Evolutionary conservation across 2,888 invertebrate genomes (phyloP).

Genomic region (Microplitis manilae): DNA sequence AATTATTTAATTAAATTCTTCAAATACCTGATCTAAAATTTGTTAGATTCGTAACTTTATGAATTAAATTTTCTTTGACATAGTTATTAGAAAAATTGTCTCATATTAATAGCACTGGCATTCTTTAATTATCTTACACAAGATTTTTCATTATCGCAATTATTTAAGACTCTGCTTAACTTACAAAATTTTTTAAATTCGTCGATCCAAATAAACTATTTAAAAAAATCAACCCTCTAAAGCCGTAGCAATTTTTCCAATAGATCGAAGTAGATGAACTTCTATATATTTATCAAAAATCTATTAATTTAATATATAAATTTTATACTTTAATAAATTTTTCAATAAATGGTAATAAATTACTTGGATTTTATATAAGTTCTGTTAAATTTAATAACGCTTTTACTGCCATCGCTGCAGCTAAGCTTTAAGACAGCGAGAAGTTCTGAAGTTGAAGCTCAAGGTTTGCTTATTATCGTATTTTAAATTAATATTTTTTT

Average conservation of each 20-base stretch:
- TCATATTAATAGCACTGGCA: background rate
- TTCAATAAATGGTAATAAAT: too few relatives aligned
- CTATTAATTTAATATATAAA: too few relatives aligned
- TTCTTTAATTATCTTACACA: background rate
- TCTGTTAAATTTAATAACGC: too few relatives aligned
- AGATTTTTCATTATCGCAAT: background rate
- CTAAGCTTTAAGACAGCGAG: background rate
- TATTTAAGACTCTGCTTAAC: background rate
- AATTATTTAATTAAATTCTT: background rate
- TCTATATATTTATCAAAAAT: too few relatives aligned
- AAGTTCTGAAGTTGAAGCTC: background rate
- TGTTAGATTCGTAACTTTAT: background rate
- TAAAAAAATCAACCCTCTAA: too few relatives aligned
- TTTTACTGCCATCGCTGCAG: too few relatives aligned
- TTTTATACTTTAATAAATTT: too few relatives aligned
- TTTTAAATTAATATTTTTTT: slow-evolving; percentile 14
- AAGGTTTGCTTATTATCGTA: background rate
- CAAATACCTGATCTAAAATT: background rate
- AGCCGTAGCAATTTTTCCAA: too few relatives aligned
- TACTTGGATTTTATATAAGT: too few relatives aligned
- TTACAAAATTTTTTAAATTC: too few relatives aligned
- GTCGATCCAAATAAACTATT: too few relatives aligned
- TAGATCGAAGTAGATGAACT: too few relatives aligned
- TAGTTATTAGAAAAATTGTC: background rate
- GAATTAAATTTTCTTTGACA: background rate